Conservation (phyloP, 2,113 vertebrate species). For the Zingel zingel region DNA sequence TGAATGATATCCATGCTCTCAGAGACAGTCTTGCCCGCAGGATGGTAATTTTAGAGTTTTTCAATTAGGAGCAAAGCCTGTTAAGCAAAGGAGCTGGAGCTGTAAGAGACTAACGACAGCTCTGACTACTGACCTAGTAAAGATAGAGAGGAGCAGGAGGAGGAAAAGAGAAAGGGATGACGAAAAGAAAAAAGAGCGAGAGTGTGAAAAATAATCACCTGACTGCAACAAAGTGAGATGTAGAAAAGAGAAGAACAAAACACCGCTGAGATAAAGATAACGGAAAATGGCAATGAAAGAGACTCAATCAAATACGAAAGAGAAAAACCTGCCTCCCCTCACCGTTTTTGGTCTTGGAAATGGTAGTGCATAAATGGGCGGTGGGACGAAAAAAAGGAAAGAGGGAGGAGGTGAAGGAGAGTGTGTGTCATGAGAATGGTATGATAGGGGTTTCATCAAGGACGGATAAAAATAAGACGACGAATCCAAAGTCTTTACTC, state of each 20-base stretch:
- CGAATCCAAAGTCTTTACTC: conserved; percentile 12
- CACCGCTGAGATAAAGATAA: background rate
- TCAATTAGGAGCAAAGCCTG: conserved; percentile 79
- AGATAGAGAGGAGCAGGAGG: conserved; percentile 26
- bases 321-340: background rate
- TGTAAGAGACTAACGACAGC: conserved; percentile 70
- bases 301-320: conserved; percentile 12
- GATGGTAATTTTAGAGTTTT: conserved; percentile 76
- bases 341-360: background rate
- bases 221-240: background rate
- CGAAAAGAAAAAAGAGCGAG: background rate
- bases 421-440: conserved; percentile 32
- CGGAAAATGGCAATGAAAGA: background rate
- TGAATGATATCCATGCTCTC: conserved; percentile 17
- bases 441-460: conserved; percentile 42
- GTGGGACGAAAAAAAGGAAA: background rate
- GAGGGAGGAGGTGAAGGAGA: background rate
- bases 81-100: conserved; percentile 73
- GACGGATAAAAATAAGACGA: conserved; percentile 32
- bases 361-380: background rate
- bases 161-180: conserved; percentile 7
- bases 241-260: background rate
- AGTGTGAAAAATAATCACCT: background rate
- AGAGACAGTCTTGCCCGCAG: conserved; percentile 22
- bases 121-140: conserved; percentile 73